Conservation (phyloP, 2,888 invertebrate genomes). For the Drosophila fungiperda region DNA sequence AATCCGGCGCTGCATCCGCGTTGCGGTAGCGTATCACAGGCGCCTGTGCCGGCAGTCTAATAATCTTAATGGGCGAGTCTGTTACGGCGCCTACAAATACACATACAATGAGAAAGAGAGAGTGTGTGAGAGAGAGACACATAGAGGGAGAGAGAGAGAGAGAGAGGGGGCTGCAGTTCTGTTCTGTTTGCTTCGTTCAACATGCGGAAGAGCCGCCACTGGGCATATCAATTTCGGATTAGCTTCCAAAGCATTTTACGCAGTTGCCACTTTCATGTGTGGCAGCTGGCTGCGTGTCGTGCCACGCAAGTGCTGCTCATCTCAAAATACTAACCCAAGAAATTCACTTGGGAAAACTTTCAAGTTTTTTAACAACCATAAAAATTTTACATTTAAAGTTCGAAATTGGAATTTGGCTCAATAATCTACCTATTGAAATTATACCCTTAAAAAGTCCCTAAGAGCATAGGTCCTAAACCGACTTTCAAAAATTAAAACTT, state of each 20-base stretch:
- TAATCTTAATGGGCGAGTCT: slow-evolving; percentile 83
- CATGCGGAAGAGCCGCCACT: slow-evolving; percentile 59
- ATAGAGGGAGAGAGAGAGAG: not conserved
- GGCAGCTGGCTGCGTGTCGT: slow-evolving; percentile 14
- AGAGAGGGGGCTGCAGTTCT: not conserved
- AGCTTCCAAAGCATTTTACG: slow-evolving; percentile 52
- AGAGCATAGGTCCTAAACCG: not conserved
- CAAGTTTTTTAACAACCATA: not conserved
- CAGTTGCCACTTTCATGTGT: slow-evolving; percentile 51
- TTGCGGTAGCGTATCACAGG: slow-evolving; percentile 80
- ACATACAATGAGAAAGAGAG: not conserved
- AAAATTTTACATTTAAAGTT: not conserved
- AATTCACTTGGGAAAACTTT: not conserved
- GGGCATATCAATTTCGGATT: slow-evolving; percentile 72
- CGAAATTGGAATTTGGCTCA: no score
- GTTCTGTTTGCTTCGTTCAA: slow-evolving; percentile 5
- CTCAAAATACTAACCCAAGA: not conserved
- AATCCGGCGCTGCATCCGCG: slow-evolving; percentile 66
- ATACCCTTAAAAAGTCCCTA: not conserved
- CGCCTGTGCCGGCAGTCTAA: slow-evolving; percentile 81
- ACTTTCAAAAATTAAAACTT: not conserved
- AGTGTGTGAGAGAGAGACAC: not conserved
- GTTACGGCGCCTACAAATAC: slow-evolving; percentile 65
- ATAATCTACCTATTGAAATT: not conserved
- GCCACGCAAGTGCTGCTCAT: slow-evolving; percentile 15